phyloP scores from a whole-genome alignment of 2,113 vertebrate genomes.

The Thalassoma bifasciatum region DNA sequence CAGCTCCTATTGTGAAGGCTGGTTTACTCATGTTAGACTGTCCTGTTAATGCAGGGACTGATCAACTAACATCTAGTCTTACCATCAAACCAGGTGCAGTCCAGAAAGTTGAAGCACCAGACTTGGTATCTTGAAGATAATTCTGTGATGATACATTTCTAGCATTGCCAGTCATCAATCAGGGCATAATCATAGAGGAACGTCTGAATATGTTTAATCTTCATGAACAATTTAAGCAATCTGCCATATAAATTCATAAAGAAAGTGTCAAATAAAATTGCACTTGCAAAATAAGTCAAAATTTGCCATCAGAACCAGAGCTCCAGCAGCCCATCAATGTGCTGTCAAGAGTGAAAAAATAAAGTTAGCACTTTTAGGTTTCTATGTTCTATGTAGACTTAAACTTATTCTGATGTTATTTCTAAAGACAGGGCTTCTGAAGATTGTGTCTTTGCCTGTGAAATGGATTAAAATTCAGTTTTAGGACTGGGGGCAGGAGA shows the following conservation, averaged over 20 bases:
- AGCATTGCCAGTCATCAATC: not conserved
- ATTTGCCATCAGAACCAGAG: not conserved
- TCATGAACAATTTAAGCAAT: not conserved
- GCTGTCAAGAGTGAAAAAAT: not conserved
- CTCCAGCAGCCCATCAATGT: not conserved
- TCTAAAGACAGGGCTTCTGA: conserved; percentile 28
- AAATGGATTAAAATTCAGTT: conserved; percentile 33
- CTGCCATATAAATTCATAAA: not conserved
- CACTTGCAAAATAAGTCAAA: not conserved
- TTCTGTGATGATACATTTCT: no score
- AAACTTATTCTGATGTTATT: conserved; percentile 16
- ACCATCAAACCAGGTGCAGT: not conserved
- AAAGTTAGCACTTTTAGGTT: not conserved
- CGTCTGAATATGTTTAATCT: not conserved
- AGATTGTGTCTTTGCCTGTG: conserved; percentile 5
- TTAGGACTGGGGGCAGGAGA: not conserved
- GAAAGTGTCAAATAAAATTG: not conserved
- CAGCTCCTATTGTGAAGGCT: not conserved
- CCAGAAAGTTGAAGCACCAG: no score
- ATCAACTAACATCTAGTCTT: not conserved
- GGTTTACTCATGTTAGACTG: not conserved
- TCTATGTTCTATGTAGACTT: conserved; percentile 9
- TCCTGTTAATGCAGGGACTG: not conserved
- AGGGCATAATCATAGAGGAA: not conserved
- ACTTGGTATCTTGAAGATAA: no score